These are phyloP conservation scores for Horisme vitalbata DNA, from an alignment of 2,888 invertebrate species.

Conservation along the genomic window DNA sequence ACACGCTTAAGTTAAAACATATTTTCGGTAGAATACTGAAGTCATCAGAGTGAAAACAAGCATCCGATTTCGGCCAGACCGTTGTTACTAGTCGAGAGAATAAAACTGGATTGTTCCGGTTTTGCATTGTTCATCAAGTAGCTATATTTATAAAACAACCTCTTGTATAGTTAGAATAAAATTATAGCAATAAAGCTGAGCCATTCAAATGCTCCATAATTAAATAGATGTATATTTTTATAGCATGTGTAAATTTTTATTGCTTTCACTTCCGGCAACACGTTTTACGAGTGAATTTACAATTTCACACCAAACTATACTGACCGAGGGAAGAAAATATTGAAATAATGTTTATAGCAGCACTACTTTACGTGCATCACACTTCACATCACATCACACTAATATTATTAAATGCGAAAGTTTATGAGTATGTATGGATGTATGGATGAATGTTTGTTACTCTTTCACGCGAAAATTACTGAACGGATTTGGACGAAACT, in stretches of 20 bases:
- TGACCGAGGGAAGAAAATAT: no score
- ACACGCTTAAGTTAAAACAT: slow-evolving; percentile 19
- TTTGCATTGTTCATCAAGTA: slow-evolving; percentile 20
- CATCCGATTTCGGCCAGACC: slow-evolving; percentile 19
- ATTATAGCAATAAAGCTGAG: slow-evolving; percentile 4
- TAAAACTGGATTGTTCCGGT: slow-evolving; percentile 29
- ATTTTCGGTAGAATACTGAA: slow-evolving; percentile 24
- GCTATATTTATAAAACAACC: not conserved
- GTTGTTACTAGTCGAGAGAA: slow-evolving; percentile 25
- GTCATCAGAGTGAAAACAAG: slow-evolving; percentile 30
- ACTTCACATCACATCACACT: no score
- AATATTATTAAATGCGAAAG: no score
- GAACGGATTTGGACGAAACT: no score
- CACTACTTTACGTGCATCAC: no score
- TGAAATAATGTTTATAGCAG: no score
- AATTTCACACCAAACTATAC: slow-evolving; percentile 1
- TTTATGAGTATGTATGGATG: no score
- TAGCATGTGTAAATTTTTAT: slow-evolving; percentile 7
- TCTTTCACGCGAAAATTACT: no score
- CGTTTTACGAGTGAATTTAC: slow-evolving; percentile 5
- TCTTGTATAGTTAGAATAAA: not conserved
- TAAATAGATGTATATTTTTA: slow-evolving; percentile 1
- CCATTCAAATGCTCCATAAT: slow-evolving; percentile 8
- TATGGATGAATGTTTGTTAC: no score
- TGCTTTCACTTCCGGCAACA: not conserved